Percentiles rank a stretch among this genome's conserved stretches.
Evolutionary conservation across 2,888 invertebrate species (phyloP).

Genomic region (Synanthedon formicaeformis): DNA sequence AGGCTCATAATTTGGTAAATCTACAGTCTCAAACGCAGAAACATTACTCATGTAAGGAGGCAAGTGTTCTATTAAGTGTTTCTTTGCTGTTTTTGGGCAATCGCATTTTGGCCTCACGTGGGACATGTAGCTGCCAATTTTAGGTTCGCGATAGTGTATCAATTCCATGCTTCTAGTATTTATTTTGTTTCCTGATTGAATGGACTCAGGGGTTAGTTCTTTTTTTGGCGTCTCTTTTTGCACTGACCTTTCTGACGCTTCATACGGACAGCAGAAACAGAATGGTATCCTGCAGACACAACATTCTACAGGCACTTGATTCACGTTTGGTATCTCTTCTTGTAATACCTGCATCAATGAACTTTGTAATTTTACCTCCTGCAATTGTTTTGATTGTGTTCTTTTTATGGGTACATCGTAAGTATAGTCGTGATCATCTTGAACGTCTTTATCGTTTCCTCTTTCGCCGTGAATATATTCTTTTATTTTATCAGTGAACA

Average conservation of each 20-base stretch:
- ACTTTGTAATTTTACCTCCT: conserved; percentile 40
- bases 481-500: conserved; percentile 38
- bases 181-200: conserved; percentile 22
- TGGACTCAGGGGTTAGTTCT: conserved; percentile 3
- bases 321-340: conserved; percentile 35
- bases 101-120: conserved; percentile 32
- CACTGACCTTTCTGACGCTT: conserved; percentile 10
- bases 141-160: conserved; percentile 40
- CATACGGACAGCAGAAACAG: conserved; percentile 30
- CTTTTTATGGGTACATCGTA: conserved; percentile 34
- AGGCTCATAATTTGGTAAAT: conserved; percentile 38
- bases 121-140: conserved; percentile 40
- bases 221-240: background rate
- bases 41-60: conserved; percentile 47
- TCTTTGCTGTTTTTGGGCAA: conserved; percentile 39
- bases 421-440: conserved; percentile 33
- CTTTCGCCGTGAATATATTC: conserved; percentile 30
- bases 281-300: conserved; percentile 32
- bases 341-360: conserved; percentile 49
- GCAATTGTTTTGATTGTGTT: conserved; percentile 25
- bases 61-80: conserved; percentile 39
- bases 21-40: conserved; percentile 31
- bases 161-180: conserved; percentile 24
- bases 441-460: conserved; percentile 29
- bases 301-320: conserved; percentile 25